Base-by-base conservation (phyloP, 2,888 invertebrate species). In the Caenorhabditis uteleia region DNA sequence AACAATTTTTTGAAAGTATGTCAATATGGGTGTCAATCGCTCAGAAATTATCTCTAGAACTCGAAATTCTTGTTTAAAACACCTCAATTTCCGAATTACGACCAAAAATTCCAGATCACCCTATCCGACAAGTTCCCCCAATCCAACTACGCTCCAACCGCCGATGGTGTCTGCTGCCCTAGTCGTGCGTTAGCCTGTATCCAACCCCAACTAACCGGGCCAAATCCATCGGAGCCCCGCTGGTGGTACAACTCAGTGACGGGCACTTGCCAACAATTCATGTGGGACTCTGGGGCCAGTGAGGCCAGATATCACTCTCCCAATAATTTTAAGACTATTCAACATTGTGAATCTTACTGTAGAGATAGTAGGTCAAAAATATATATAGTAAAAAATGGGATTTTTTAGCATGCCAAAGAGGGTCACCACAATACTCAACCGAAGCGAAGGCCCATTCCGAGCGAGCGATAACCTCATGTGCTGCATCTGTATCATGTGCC, bases 241-340 rank as follows among this genome's bases (percentile, higher is more conserved):
- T 75, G 75, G 75, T 73, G 71, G 68, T 70, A 67, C 55, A 69
- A 70, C n/a, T 61, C 70, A 2, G 70, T 70, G 16, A 64, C 74
- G 1, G 76, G 76, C 7, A 74, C 74, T 12, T 77, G 76, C 16
- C 76, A 77, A 45, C 76, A 77, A 44, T 77, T 77, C 54, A 71
- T 77, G 71, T 77, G 76, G 76, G 76, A 77, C 49, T 58, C 76
- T 2, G 50, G 65, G 20, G 76, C 76, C 1, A 43, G 50, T 10
- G 74, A 68, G 10, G 72, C 74, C n/a, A 69, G 64, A 25, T 69
- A 60, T 39, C 76, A 77, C 40, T 71, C 73, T 5, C 69, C 76
- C 18, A 77, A 77, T 49, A 77, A 77, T 47, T 77, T 77, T 45
- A 66, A 72, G 36, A 75, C 75, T 0, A 71, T 74, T 20, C 74